phyloP scores from a whole-genome alignment of 2,888 invertebrate genomes.

The Calameuta pallipes region DNA sequence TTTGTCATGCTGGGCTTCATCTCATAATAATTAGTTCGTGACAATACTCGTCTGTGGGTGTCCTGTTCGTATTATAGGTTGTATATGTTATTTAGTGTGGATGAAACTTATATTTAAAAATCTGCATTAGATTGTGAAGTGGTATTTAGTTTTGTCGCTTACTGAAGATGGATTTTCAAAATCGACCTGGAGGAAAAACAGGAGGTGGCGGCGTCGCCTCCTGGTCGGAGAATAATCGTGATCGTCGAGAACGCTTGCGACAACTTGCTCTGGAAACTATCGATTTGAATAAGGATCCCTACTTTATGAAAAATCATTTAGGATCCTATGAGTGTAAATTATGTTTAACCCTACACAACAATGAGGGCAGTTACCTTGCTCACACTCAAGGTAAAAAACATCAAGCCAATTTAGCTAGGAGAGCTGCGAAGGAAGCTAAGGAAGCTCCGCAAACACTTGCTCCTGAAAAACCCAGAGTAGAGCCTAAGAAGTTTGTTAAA shows the following conservation, averaged over 20 bases:
- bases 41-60: too few relatives aligned
- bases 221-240: slow-evolving; percentile 98
- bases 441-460: slow-evolving; percentile 95
- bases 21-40: too few relatives aligned
- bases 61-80: too few relatives aligned
- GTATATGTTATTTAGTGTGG: too few relatives aligned
- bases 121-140: too few relatives aligned
- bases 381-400: slow-evolving; percentile 99
- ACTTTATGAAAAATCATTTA: slow-evolving; percentile 99
- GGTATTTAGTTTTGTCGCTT: too few relatives aligned
- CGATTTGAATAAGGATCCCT: slow-evolving; percentile 98
- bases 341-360: slow-evolving; percentile 98
- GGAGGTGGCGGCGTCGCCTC: slow-evolving; percentile 99
- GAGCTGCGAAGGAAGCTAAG: slow-evolving; percentile 98
- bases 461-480: slow-evolving; percentile 95
- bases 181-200: slow-evolving; percentile 98
- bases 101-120: too few relatives aligned
- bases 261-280: slow-evolving; percentile 98
- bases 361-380: slow-evolving; percentile 98
- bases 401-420: slow-evolving; percentile 96
- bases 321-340: slow-evolving; percentile 99
- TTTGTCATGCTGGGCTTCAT: too few relatives aligned
- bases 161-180: slow-evolving; percentile 94
- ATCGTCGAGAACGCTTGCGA: slow-evolving; percentile 93
- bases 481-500: slow-evolving; percentile 99